Evolutionary conservation across 2,888 invertebrate species (phyloP), one percentile per base, ranked within the genome.

Genomic region (Diadegma fenestrale): DNA sequence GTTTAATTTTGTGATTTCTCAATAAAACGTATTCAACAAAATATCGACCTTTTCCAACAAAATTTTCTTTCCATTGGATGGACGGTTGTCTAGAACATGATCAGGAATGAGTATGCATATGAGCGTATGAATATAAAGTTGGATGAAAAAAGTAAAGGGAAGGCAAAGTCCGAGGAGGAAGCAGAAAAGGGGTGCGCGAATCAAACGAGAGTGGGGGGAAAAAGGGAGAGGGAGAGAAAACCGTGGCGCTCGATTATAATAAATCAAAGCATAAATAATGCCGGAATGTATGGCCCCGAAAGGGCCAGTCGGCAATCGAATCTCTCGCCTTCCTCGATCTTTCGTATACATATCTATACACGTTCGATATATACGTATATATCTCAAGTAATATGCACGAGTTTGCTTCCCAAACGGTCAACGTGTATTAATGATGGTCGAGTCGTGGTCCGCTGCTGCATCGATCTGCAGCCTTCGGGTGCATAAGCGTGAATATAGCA

Each of bases 221-320:
- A 41, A 61, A 63, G 66, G 78, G 63, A 69, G 69, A 33, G 68
- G 61, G 82, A 79, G 78, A 75, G 78, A 75, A 78, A 91, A 88
- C 87, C 88, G 88, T 89, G 89, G 89, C 89, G 90, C 92, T 93
- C 93, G 93, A 94, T 94, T 93, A 92, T 93, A 92, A 94, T 94
- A 94, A 94, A 94, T 93, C 93, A 93, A 92, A 89, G 91, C 91
- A 92, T 93, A 93, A 94, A 94, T 94, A 94, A 94, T 91, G 91
- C 90, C 92, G 90, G 92, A 91, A 91, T 91, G 91, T 91, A 91
- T 91, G 89, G 90, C 88, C 89, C 87, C 88, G 86, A 87, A 85
- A 86, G 85, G 80, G 86, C 82, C 87, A 84, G 81, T 78, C 88
- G 89, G 91, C 92, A 90, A 92, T 92, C 92, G 92, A 90, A 92